phyloP scores from a whole-genome alignment of 2,888 invertebrate genomes.

The Arge pagana region DNA sequence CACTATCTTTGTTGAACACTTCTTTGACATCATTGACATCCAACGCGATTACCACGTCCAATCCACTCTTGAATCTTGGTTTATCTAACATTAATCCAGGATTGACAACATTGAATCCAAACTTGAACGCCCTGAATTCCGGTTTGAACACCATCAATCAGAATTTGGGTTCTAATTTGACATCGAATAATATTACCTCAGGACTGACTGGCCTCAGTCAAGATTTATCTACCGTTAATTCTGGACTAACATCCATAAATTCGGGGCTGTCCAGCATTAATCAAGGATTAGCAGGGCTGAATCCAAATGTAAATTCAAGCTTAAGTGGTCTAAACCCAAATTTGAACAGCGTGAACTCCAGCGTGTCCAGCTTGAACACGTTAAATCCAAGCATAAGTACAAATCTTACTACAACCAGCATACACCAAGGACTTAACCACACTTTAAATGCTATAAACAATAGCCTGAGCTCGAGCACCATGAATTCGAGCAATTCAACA shows the following conservation, averaged over 20 bases:
- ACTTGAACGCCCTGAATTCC: slow-evolving; percentile 47
- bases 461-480: slow-evolving; percentile 43
- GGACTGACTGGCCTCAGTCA: slow-evolving; percentile 51
- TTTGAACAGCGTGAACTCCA: slow-evolving; percentile 44
- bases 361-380: slow-evolving; percentile 43
- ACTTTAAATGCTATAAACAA: slow-evolving; percentile 48
- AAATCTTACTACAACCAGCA: slow-evolving; percentile 39
- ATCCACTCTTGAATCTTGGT: slow-evolving; percentile 56
- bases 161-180: slow-evolving; percentile 51
- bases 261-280: slow-evolving; percentile 48
- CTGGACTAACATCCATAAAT: slow-evolving; percentile 50
- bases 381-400: slow-evolving; percentile 44
- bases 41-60: slow-evolving; percentile 56
- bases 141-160: slow-evolving; percentile 42
- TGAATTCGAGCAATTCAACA: slow-evolving; percentile 45
- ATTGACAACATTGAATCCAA: slow-evolving; percentile 49
- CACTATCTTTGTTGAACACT: slow-evolving; percentile 54
- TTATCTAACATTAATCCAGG: slow-evolving; percentile 47
- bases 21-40: slow-evolving; percentile 55
- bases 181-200: slow-evolving; percentile 54
- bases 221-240: slow-evolving; percentile 51
- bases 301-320: slow-evolving; percentile 37
- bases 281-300: slow-evolving; percentile 48
- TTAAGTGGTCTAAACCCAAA: slow-evolving; percentile 47
- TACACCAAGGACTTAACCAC: slow-evolving; percentile 47